Conservation (phyloP, 64 coral and sea anemone species). For the Exaiptasia diaphana region DNA sequence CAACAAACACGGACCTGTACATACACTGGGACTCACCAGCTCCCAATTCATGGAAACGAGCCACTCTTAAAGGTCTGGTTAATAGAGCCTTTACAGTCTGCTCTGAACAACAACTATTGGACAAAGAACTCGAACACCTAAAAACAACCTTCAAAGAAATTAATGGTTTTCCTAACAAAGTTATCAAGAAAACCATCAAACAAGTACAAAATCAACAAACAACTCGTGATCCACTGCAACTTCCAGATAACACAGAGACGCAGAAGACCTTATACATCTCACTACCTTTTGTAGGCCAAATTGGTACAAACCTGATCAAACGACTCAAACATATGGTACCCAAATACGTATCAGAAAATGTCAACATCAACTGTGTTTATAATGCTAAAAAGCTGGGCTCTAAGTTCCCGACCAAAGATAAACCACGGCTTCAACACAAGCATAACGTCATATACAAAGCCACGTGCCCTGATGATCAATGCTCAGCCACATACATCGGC, state of each 20-base stretch:
- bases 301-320: no score
- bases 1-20: not conserved
- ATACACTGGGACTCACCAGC: not conserved
- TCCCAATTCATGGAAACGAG: not conserved
- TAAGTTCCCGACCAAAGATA: not conserved
- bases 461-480: not conserved
- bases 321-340: no score
- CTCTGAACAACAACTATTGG: not conserved
- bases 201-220: no score
- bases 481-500: not conserved
- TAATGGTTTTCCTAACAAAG: no score
- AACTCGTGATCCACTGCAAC: no score
- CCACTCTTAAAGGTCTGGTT: not conserved
- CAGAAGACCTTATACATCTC: no score
- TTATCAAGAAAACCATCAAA: no score
- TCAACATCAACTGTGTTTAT: not conserved
- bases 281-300: no score
- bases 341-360: no score
- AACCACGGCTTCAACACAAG: not conserved
- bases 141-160: not conserved
- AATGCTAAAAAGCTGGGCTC: not conserved
- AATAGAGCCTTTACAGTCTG: not conserved
- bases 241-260: no score
- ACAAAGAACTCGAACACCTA: not conserved
- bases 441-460: not conserved